Percentiles rank a stretch among this genome's conserved stretches.
Evolutionary conservation across 2,797 vertebrate species (phyloP).

Genomic region (Harpagifer antarcticus): DNA sequence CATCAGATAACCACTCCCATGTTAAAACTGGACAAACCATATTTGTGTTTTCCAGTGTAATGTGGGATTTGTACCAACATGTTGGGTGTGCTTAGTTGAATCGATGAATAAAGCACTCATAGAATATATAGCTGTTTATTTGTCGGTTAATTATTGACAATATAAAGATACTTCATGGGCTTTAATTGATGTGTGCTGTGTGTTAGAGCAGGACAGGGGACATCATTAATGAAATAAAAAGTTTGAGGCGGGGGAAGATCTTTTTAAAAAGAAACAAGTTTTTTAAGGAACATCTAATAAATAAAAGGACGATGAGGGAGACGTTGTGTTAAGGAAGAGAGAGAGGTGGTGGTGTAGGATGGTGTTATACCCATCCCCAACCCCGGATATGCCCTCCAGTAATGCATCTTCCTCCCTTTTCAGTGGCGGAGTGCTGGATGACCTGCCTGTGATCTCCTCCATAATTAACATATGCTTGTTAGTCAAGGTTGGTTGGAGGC

Average conservation of each 20-base stretch:
- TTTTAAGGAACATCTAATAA: constrained; percentile 41
- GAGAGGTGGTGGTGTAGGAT: constrained; percentile 36
- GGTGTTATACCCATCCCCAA: constrained; percentile 86
- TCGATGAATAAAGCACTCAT: neutral
- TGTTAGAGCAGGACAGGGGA: neutral
- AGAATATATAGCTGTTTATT: neutral
- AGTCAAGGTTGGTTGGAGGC: constrained; percentile 95
- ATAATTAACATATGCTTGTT: constrained; percentile 99
- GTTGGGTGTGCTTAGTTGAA: neutral
- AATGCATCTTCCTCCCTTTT: constrained; percentile 90
- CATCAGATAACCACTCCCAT: neutral
- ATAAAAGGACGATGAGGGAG: constrained; percentile 22
- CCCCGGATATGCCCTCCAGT: constrained; percentile 91
- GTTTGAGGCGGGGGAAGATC: constrained; percentile 11
- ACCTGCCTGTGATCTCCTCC: constrained; percentile 96
- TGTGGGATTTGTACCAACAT: neutral
- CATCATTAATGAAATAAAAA: constrained; percentile 42
- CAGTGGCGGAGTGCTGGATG: constrained; percentile 92
- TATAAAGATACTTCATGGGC: neutral
- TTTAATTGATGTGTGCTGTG: constrained; percentile 6
- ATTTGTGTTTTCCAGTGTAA: neutral
- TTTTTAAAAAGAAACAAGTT: neutral
- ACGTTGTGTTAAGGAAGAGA: constrained; percentile 3
- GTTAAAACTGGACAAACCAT: no score
- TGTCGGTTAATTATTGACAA: neutral